Evolutionary conservation across 2,797 vertebrate species (phyloP), one percentile per base, ranked within the genome.

Genomic region (Artibeus jamaicensis): DNA sequence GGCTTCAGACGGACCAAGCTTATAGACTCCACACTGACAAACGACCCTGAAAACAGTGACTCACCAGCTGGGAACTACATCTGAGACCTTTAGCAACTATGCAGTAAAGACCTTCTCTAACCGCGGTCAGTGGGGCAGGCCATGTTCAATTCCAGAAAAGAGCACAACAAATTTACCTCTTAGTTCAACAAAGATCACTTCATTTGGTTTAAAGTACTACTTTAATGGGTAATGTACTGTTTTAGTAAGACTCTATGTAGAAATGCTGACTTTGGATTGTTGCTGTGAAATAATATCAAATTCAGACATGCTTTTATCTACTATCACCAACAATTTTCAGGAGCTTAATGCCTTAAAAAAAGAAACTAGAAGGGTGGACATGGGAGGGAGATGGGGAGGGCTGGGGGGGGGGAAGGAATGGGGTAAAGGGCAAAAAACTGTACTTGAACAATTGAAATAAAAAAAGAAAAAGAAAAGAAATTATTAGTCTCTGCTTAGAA

Each of bases 41-140:
- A 77, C 0, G 4, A 42, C 68, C 86, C 67, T 81, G n/a, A 88
- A 42, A 87, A 70, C 24, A 85, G 32, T 39, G 42, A 96, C 44
- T 78, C 83, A 18, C 29, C 89, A 55, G 11, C 53, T 67, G 34
- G 37, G 26, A 85, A 93, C 71, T 68, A 53, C 19, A 71, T 12
- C 32, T 46, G 46, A 9, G 39, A 19, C 55, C 70, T 86, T 44
- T 8, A 77, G 73, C 70, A 90, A 96, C 37, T 77, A 50, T 39
- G 81, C 86, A 94, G 78, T 57, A 84, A 86, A 97, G 29, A 94
- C 46, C 78, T 42, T 44, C 57, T 90, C 78, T 86, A 88, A 96
- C 93, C 76, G 89, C 19, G n/a, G 73, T 24, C 50, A 89, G 34
- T 86, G 24, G 65, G 21, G 46, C 55, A 96, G 42, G 68, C 94